Evolutionary conservation across 2,888 invertebrate species (phyloP).

Genomic region (Cataglyphis livida): DNA sequence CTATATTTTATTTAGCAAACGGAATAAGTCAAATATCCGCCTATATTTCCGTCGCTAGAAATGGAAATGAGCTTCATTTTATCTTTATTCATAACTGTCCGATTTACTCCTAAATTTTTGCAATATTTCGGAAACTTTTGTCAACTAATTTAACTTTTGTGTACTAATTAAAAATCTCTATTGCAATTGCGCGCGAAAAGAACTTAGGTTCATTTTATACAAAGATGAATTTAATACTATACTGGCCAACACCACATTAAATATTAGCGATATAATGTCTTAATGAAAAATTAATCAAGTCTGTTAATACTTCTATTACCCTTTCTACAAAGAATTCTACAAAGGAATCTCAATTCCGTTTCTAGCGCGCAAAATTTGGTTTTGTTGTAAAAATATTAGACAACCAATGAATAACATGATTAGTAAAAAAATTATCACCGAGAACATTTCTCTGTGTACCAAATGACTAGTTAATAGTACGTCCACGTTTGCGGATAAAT

Average conservation of each 20-base stretch:
- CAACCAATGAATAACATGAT: background rate
- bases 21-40: conserved; percentile 9
- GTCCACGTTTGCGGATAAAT: conserved; percentile 72
- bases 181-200: conserved; percentile 8
- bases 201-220: background rate
- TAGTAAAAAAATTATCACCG: background rate
- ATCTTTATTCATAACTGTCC: background rate
- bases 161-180: conserved; percentile 1
- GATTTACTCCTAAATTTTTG: background rate
- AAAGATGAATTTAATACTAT: background rate
- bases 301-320: conserved; percentile 25
- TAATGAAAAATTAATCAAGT: conserved; percentile 21
- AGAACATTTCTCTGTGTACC: conserved; percentile 45
- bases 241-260: background rate
- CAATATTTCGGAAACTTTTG: background rate
- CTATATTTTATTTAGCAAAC: conserved; percentile 31
- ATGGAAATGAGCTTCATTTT: background rate
- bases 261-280: background rate
- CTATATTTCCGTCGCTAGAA: conserved; percentile 30
- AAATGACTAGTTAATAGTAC: conserved; percentile 25
- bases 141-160: background rate
- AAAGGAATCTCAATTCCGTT: conserved; percentile 7
- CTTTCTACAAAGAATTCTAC: background rate
- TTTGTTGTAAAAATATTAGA: background rate
- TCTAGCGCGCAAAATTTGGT: conserved; percentile 17